Base-by-base conservation (phyloP, 2,888 invertebrate genomes). In the Choreutis nemorana region DNA sequence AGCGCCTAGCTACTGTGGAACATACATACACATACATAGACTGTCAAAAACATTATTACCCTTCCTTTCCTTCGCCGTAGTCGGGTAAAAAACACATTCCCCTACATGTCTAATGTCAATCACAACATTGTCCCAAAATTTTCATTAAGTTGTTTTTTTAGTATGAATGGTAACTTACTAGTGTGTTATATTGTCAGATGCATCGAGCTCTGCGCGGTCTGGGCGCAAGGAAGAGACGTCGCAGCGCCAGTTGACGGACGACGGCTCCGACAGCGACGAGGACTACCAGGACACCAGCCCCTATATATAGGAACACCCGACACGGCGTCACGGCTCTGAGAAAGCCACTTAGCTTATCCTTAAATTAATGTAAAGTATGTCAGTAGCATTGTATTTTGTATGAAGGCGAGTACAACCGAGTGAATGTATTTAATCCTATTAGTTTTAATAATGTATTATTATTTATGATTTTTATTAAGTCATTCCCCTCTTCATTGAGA, bases 361-460 rank as follows among this genome's bases (percentile, higher is more conserved):
- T 49, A 58, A 57, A 56, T 57, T 60, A 53, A 59, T 60, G 54
- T 53, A 54, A 48, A 49, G 45, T 46, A 44, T 43, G 57, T 51
- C 42, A 50, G 14, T 42, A 50, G 49, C 49, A 57, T 51, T 37
- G 53, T 55, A 50, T 52, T 51, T 48, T 60, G 53, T 57, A 59
- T 63, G 67, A 46, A 50, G 54, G 53, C 42, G 45, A 60, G 58
- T 63, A 63, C 58, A 62, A 64, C 46, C 39, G 72, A 52, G 59
- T 63, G 72, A 68, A 65, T 72, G 71, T 72, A 68, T 75, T 71
- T 72, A 65, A 72, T 67, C 66, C 62, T 71, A 68, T 59, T 70
- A 68, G 62, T 59, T 65, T 50, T 62, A 64, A 57, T 57, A 54
- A 8, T 9, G 6, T 26, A 9, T 52, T 62, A 55, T 54, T 56